phyloP scores from a whole-genome alignment of 2,888 invertebrate genomes.

The Hemaris fuciformis region DNA sequence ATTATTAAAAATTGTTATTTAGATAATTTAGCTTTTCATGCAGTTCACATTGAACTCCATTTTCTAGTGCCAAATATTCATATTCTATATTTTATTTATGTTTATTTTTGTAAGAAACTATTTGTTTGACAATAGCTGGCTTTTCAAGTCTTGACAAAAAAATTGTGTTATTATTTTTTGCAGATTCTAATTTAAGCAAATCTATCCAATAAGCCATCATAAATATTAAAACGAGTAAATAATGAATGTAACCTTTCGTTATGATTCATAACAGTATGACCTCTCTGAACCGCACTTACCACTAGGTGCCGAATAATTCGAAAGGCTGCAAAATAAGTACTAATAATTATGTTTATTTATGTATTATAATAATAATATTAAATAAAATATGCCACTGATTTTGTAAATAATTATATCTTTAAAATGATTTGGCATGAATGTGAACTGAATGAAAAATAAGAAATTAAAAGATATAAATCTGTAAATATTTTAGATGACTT shows the following conservation, averaged over 20 bases:
- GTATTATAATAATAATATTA: not conserved
- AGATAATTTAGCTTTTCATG: conserved; percentile 31
- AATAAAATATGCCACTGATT: not conserved
- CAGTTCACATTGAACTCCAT: not conserved
- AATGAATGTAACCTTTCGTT: no score
- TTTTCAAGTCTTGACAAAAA: no score
- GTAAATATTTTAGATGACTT: conserved; percentile 46
- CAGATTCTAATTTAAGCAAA: no score
- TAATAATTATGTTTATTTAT: not conserved
- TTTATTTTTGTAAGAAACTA: not conserved
- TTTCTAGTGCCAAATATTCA: not conserved
- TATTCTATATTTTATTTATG: not conserved
- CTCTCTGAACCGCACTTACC: no score
- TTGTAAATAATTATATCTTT: not conserved
- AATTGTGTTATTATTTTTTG: no score
- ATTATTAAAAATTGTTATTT: conserved; percentile 45
- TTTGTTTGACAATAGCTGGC: no score
- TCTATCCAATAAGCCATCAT: no score
- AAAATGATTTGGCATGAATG: not conserved
- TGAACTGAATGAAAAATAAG: not conserved
- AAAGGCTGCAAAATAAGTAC: no score
- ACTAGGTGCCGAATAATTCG: no score
- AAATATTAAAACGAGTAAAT: no score
- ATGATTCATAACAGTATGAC: no score
- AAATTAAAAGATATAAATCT: conserved; percentile 24